Evolutionary conservation across 1,140 invertebrate genomes (phyloP).

Genomic region (Macrotrachela quadricornifera): DNA sequence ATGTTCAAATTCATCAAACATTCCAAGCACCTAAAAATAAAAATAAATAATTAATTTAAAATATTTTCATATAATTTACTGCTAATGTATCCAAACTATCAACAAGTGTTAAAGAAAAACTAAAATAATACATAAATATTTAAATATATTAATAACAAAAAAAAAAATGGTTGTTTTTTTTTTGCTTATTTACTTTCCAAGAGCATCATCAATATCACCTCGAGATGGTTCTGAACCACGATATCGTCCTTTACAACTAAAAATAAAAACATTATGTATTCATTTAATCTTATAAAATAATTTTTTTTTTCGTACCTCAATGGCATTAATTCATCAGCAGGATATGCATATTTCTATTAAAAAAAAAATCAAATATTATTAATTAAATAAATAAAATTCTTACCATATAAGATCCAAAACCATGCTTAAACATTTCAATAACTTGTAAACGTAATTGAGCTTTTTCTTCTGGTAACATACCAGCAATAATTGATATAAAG

Average conservation of each 20-base stretch:
- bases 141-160: too few relatives aligned
- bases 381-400: too few relatives aligned
- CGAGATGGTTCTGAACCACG: constrained; percentile 51
- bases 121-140: too few relatives aligned
- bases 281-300: too few relatives aligned
- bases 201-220: constrained; percentile 79
- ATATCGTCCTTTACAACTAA: constrained; percentile 62
- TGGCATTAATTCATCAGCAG: constrained; percentile 93
- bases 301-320: constrained; percentile 32
- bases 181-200: constrained; percentile 54
- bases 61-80: constrained; percentile 33
- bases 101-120: constrained; percentile 76
- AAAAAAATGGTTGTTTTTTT: too few relatives aligned
- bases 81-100: constrained; percentile 81
- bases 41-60: constrained; percentile 20
- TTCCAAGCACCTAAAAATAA: constrained; percentile 42
- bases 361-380: not conserved
- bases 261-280: too few relatives aligned
- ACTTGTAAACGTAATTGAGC: too few relatives aligned
- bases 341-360: constrained; percentile 53
- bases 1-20: constrained; percentile 76
- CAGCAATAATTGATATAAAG: too few relatives aligned
- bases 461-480: too few relatives aligned
- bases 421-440: too few relatives aligned
- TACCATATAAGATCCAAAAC: too few relatives aligned